Base-by-base conservation (phyloP, 2,113 vertebrate genomes). In the Hippocampus mohnikei region DNA sequence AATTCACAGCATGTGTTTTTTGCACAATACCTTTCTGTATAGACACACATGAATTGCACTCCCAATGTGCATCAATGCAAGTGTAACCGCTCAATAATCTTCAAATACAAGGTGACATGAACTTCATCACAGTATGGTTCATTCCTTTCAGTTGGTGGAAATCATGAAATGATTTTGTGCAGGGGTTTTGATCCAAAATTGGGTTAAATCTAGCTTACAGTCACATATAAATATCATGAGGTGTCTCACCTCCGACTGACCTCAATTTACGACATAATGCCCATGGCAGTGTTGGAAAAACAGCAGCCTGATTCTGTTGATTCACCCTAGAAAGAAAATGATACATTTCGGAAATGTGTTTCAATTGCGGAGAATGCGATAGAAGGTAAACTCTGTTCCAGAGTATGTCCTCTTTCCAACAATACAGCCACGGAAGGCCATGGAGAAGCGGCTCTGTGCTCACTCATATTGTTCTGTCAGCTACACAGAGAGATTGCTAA, bases 191-290 rank as follows among this genome's bases (percentile, higher is more conserved):
- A 37, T 63, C 76, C 9, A 70, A 78, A 80, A 78, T 46, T 8
- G 75, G 69, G 66, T 73, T 53, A 74, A 82, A 78, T 81, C 23
- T 69, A 74, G 53, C 80, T 88, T 81, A 66, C 78, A 66, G 64
- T 50, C 68, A 63, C 69, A 40, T 80, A 75, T 82, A 73, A 81
- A 71, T 60, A 76, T 42, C 3, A 74, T 53, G 64, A 76, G 79
- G 80, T 76, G 80, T 79, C 76, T 84, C 82, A 84, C 77, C 85
- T 75, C 79, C 84, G 73, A 84, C 70, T 84, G 78, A 86, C 82
- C 85, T 81, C 73, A 82, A 77, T 86, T 85, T 86, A 81, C 82
- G 70, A 78, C 74, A 75, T 62, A 67, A 72, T 84, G 79, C 78
- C 85, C 55, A 75, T 85, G 82, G 79, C 85, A 1, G 70, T 79